Percentiles rank a stretch among this genome's conserved stretches.
phyloP scores from a whole-genome alignment of 1,140 invertebrate genomes.

The Antheraea mylitta region DNA sequence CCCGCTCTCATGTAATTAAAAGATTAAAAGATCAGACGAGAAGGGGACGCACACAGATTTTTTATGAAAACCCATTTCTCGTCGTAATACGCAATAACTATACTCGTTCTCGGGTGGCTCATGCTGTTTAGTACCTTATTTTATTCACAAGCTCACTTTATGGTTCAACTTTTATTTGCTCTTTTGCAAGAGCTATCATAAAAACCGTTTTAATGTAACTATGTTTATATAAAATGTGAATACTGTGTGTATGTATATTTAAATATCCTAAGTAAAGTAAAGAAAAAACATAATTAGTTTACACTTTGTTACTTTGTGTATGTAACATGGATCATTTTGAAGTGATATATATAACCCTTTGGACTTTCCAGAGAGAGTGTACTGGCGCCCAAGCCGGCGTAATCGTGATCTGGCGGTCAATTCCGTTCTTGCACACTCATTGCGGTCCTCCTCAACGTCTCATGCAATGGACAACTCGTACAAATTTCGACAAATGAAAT shows the following conservation, averaged over 20 bases:
- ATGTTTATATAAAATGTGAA: neutral
- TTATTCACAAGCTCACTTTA: constrained; percentile 6
- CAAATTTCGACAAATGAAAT: too few relatives aligned
- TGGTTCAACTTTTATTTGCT: constrained; percentile 6
- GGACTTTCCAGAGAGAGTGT: too few relatives aligned
- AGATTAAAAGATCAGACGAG: constrained; percentile 53
- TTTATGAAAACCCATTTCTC: constrained; percentile 38
- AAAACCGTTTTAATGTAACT: constrained; percentile 4
- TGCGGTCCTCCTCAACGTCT: too few relatives aligned
- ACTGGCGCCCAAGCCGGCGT: too few relatives aligned
- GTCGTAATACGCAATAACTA: constrained; percentile 24
- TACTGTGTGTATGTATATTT: neutral
- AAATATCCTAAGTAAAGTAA: neutral
- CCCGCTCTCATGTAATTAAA: constrained; percentile 50
- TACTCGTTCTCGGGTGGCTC: constrained; percentile 1
- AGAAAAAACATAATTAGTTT: neutral
- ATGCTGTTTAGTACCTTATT: constrained; percentile 6
- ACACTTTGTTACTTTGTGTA: neutral
- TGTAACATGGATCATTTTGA: too few relatives aligned
- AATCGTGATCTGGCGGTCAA: too few relatives aligned
- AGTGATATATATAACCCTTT: too few relatives aligned
- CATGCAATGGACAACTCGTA: too few relatives aligned
- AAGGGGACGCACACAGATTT: constrained; percentile 25
- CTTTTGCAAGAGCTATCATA: neutral
- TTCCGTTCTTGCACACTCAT: too few relatives aligned